Evolutionary conservation across 2,113 vertebrate genomes (phyloP), one percentile per base, ranked within the genome.

Genomic region (Caranx ignobilis): DNA sequence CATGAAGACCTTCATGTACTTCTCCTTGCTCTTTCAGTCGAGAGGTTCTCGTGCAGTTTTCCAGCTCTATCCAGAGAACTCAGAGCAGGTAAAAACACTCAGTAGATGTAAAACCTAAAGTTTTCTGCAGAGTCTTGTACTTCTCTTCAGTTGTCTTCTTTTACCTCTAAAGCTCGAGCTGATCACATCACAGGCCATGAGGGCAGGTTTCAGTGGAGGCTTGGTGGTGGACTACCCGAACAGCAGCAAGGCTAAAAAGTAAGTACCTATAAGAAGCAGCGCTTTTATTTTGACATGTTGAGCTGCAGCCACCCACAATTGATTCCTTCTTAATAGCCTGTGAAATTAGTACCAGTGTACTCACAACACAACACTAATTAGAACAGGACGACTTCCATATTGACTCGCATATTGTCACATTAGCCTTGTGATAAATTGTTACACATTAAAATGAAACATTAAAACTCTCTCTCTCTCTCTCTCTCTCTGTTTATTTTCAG

Each of bases 201-300:
- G 85, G 86, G 97, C 98, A 1, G 98, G 98, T 52, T 99, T 99
- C 89, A 96, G 96, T 0, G 98, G 98, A 1, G 98, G 98, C 1
- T 95, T 99, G 95, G 97, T 99, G 79, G 96, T 99, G n/a, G 98
- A 99, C 91, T 99, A 96, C 72, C 98, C 98, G 81, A 98, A 99
- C 95, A 99, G 98, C 2, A 89, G 94, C 90, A 98, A 97, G 89
- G 98, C 98, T 5, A 99, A 99, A 90, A 99, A 99, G 98, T 99
- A 72, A 95, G 96, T 94, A 52, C 52, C 68, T 37, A 0, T n/a
- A 21, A 21, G 65, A 57, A 18, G 11, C 4, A 6, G 37, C 11
- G 31, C 31, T 70, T 87, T 80, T 79, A 71, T 71, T 84, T 75
- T 85, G 35, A 80, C 6, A 31, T 1, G 11, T 56, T 50, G 11